These are phyloP conservation scores for Drosophila colorata DNA, from an alignment of 2,888 invertebrate species.

Conservation along the genomic window DNA sequence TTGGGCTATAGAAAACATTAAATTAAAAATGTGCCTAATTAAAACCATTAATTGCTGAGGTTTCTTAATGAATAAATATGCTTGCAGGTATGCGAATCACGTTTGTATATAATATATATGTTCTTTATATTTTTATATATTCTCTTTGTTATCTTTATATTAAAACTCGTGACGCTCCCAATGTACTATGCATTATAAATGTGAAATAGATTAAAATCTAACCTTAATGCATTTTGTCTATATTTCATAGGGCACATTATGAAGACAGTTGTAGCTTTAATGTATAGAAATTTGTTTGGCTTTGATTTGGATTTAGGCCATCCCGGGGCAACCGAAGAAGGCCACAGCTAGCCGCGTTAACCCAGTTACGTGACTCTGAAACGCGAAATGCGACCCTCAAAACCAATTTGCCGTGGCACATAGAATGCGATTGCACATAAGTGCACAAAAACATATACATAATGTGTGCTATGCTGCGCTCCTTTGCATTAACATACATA, in stretches of 20 bases:
- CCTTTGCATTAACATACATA: constrained; percentile 33
- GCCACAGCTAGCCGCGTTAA: constrained; percentile 61
- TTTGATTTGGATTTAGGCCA: constrained; percentile 42
- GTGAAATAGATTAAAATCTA: not conserved
- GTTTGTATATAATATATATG: not conserved
- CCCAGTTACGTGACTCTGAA: constrained; percentile 76
- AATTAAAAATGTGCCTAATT: too few species aligned
- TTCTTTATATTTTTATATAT: not conserved
- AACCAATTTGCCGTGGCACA: constrained; percentile 58
- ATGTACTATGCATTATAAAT: not conserved
- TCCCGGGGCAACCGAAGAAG: constrained; percentile 40
- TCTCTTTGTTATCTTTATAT: too few species aligned
- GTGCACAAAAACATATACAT: constrained; percentile 38
- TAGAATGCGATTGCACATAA: constrained; percentile 62
- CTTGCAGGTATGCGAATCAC: too few species aligned
- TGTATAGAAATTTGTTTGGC: constrained; percentile 13
- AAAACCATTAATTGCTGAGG: too few species aligned
- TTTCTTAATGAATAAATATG: too few species aligned
- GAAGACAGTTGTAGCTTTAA: constrained; percentile 2
- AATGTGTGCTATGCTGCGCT: constrained; percentile 30
- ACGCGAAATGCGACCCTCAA: constrained; percentile 76
- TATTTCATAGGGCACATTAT: not conserved
- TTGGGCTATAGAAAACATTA: too few species aligned
- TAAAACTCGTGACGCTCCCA: not conserved
- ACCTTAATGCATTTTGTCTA: not conserved